These are phyloP conservation scores for Physeter macrocephalus DNA, from an alignment of 2,113 vertebrate species.

Conservation along the genomic window DNA sequence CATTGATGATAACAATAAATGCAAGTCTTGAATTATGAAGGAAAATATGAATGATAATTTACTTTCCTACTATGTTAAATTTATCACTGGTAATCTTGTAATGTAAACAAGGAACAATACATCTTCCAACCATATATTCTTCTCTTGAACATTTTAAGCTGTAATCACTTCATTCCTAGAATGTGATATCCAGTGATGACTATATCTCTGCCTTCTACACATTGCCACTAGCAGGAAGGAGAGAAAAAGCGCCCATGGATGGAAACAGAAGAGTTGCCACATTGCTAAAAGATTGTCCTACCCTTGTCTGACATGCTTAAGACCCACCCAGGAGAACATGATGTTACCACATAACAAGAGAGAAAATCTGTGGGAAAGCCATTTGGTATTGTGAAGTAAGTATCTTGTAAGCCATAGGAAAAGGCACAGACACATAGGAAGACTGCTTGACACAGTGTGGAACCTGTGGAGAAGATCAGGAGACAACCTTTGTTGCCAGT, in stretches of 20 bases:
- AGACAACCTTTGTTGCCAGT: not conserved
- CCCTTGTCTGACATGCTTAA: not conserved
- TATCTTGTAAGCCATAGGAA: not conserved
- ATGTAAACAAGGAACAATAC: not conserved
- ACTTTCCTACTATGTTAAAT: not conserved
- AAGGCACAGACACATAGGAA: not conserved
- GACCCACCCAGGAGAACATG: not conserved
- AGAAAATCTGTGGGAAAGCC: not conserved
- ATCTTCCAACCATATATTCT: not conserved
- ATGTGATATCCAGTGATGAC: not conserved
- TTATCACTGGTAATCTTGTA: not conserved
- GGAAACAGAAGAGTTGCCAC: not conserved
- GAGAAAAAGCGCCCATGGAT: accelerated
- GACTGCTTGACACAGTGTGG: accelerated
- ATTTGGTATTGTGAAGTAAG: not conserved
- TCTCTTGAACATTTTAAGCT: not conserved
- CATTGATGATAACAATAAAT: not conserved
- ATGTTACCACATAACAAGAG: not conserved
- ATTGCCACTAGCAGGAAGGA: not conserved
- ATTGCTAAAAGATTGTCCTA: not conserved
- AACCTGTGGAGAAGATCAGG: accelerated
- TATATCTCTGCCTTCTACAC: not conserved
- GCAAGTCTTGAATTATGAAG: not conserved
- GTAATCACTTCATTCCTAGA: not conserved
- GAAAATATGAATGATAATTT: not conserved